Percentiles rank a stretch among this genome's conserved stretches.
Conservation (phyloP, 2,797 vertebrate genomes). For the Harpagifer antarcticus region DNA sequence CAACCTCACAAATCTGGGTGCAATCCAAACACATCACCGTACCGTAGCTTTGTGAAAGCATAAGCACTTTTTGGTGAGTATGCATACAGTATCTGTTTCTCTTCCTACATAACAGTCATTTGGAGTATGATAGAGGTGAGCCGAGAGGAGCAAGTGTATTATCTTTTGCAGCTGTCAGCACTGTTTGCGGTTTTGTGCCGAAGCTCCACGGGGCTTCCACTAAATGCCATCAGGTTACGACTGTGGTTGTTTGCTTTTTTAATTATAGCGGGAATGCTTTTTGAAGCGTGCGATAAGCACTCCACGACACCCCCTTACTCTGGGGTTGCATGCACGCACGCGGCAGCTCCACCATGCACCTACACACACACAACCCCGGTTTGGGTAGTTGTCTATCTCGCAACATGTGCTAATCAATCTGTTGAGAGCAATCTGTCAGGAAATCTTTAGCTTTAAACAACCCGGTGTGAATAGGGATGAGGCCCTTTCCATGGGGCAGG, state of each 20-base stretch:
- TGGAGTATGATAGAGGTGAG: constrained; percentile 66
- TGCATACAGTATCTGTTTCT: constrained; percentile 57
- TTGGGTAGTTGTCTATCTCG: constrained; percentile 76
- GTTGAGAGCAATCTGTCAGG: constrained; percentile 87
- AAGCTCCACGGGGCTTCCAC: constrained; percentile 55
- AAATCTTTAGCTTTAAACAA: constrained; percentile 89
- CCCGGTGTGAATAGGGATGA: constrained; percentile 81
- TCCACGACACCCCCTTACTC: constrained; percentile 50
- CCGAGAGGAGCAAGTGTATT: constrained; percentile 63
- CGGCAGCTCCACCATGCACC: constrained; percentile 3
- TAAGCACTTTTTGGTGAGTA: constrained; percentile 36
- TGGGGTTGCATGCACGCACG: constrained; percentile 26
- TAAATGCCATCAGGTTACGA: constrained; percentile 77
- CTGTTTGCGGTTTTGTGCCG: constrained; percentile 61
- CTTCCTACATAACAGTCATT: constrained; percentile 60
- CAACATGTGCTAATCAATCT: constrained; percentile 87
- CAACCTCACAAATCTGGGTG: constrained; percentile 18
- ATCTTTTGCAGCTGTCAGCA: constrained; percentile 80
- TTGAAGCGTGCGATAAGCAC: constrained; percentile 78
- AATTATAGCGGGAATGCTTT: constrained; percentile 72
- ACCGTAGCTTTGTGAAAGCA: constrained; percentile 33
- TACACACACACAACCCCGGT: constrained; percentile 55
- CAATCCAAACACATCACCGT: constrained; percentile 23
- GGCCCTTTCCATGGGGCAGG: constrained; percentile 80
- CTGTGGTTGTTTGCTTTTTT: constrained; percentile 72